phyloP scores from a whole-genome alignment of 1,140 invertebrate species.

The Hirudo medicinalis region DNA sequence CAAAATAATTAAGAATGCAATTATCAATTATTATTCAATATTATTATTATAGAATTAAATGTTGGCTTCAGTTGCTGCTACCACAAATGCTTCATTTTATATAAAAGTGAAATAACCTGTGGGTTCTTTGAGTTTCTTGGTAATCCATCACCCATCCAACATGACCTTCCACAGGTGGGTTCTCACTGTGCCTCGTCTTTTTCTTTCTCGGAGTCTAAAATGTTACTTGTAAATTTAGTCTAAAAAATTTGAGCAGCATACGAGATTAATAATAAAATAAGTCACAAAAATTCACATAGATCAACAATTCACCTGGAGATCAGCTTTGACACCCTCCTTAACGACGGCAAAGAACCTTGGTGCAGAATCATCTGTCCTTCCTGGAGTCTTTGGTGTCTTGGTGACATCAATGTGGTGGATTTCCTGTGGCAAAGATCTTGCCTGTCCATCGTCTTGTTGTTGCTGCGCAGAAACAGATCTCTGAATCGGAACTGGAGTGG shows the following conservation, averaged over 20 bases:
- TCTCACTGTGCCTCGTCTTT: slow-evolving; percentile 78
- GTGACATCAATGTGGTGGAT: slow-evolving; percentile 30
- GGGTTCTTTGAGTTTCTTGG: slow-evolving; percentile 31
- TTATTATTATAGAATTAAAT: too few species aligned
- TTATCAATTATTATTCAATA: too few species aligned
- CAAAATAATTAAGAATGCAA: too few species aligned
- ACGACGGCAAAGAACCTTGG: slow-evolving; percentile 84
- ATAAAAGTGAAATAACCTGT: neutral
- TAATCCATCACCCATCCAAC: slow-evolving; percentile 74
- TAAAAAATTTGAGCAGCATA: neutral
- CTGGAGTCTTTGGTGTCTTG: slow-evolving; percentile 31
- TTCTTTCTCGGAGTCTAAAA: slow-evolving; percentile 55
- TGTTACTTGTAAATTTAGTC: neutral
- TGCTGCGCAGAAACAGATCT: neutral
- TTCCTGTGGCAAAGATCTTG: slow-evolving; percentile 33
- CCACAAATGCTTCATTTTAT: neutral
- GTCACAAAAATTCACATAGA: neutral
- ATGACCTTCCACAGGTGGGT: slow-evolving; percentile 85
- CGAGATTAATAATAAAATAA: slow-evolving; percentile 6
- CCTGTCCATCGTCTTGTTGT: slow-evolving; percentile 25
- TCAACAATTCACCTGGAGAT: slow-evolving; percentile 33
- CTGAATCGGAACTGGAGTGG: neutral
- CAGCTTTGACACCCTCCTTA: slow-evolving; percentile 47
- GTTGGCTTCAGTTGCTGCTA: neutral
- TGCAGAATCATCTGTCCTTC: slow-evolving; percentile 32